Evolutionary conservation across 2,888 invertebrate species (phyloP), one percentile per base, ranked within the genome.

Genomic region (Watsonalla binaria): DNA sequence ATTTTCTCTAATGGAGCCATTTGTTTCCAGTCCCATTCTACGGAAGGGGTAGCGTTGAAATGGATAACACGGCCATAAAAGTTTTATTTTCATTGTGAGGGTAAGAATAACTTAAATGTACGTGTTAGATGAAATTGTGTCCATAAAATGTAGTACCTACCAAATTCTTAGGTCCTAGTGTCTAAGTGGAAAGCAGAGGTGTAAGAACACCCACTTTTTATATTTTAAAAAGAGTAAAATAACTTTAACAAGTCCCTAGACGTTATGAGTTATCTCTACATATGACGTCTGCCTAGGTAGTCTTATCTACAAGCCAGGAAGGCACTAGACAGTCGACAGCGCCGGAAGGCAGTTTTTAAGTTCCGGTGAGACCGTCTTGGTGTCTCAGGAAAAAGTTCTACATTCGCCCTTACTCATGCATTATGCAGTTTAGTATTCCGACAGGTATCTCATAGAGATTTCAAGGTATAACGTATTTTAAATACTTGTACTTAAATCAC

Each of bases 1-100:
- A 79, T 80, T 78, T 76, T 70, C 72, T 80, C 72, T 79, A 82
- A 82, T 82, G 79, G 78, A 73, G 74, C 74, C 72, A 76, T 81
- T 76, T 78, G 76, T 82, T 75, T 74, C 53, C 68, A 66, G 65
- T 70, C 75, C 63, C 67, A 65, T 72, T 72, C 78, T 74, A 74
- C 63, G 67, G 58, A 71, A 74, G 68, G 73, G 70, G 68, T 65
- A 58, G 61, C 64, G 70, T 70, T 70, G 65, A 64, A 62, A 66
- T 55, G 50, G 51, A 56, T 58, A 56, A 51, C 55, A 54, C 42
- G 11, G 59, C 59, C 55, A 60, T 57, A 53, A 54, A 55, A 47
- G 51, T 13, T 39, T 51, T 57, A 54, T 50, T 58, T 24, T 11
- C 42, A 42, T 42, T 42, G 42, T 42, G 8, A 42, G 42, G 11